Evolutionary conservation across 2,888 invertebrate genomes (phyloP), one percentile per base, ranked within the genome.

Genomic region (Muscina levida): DNA sequence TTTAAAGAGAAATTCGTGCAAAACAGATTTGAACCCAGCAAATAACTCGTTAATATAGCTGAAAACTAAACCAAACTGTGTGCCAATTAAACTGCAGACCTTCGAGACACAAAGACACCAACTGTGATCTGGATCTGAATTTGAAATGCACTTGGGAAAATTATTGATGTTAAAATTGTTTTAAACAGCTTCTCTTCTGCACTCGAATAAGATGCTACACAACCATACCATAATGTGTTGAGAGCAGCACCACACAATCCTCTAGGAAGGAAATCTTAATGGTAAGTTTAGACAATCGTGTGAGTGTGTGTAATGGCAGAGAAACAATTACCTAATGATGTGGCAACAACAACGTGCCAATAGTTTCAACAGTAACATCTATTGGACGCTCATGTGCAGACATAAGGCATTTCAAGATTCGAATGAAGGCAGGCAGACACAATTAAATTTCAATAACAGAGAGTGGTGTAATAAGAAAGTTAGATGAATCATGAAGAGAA

Each of bases 251-350:
- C 10, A 37, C 37, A 37, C 5, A 37, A 4, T 37, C 5, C 37
- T 37, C 10, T 37, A n/a, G n/a, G n/a, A n/a, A n/a, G n/a, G n/a
- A n/a, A n/a, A n/a, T n/a, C n/a, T n/a, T n/a, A n/a, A n/a, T n/a
- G n/a, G n/a, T n/a, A n/a, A n/a, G 22, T 22, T 53, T 13, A 53
- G 17, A 53, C 24, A 22, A 11, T 22, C 53, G 2, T 24, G 22
- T 53, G 53, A 24, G 13, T 6, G 19, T 11, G 24, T 42, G 57
- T 77, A 73, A 76, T 70, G 48, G 26, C 67, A 66, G 65, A 68
- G 76, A 76, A 76, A 72, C 66, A 76, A 80, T 80, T 73, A 77
- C 70, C 77, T 80, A 80, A 80, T 76, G 76, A 73, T 77, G 80
- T 80, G 65, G 80, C 70, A 73, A 51, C 57, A 73, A 59, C 24